Evolutionary conservation across 2,113 vertebrate species (phyloP), one percentile per base, ranked within the genome.

Genomic region (Benthochromis sp.): DNA sequence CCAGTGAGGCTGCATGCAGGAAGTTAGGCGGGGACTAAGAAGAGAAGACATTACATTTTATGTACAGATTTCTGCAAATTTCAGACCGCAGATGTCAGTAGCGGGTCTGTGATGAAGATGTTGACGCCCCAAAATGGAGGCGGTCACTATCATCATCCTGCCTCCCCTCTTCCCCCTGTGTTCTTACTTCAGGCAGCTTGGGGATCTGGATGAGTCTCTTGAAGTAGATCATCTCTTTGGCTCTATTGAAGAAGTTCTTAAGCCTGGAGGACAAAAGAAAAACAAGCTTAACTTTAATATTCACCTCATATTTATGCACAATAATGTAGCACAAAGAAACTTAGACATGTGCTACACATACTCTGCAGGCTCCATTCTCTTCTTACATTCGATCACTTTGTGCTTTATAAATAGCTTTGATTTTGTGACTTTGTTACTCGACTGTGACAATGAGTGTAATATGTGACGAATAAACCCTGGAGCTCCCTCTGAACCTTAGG

Each of bases 141-240:
- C 34, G 27, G 50, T 84, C 52, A 29, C 11, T n/a, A 34, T 63
- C 29, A 63, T n/a, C 31, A 63, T 36, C 29, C 59, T 11, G 59
- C 55, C n/a, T 12, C 31, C 10, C 57, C 45, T 29, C 40, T 36
- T 54, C 38, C 55, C 71, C 69, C 69, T 54, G 55, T 13, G 71
- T 73, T 71, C 96, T 96, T 95, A 99, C 98, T 95, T 99, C 99
- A 0, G 99, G 98, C 89, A 99, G 96, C 86, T 96, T 96, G 4
- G 99, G 98, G 81, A 99, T 99, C 97, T 99, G 99, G 94, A 99
- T 99, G 90, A 99, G 97, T 17, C 98, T 96, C 95, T 99, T 99
- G 94, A 99, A 99, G 92, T 97, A 99, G 73, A 98, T 73, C 98
- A 99, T 99, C 94, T 99, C 98, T 0, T 98, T 97, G 5, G 98